Conservation (phyloP, 1,140 invertebrate genomes). For the Musca domestica region DNA sequence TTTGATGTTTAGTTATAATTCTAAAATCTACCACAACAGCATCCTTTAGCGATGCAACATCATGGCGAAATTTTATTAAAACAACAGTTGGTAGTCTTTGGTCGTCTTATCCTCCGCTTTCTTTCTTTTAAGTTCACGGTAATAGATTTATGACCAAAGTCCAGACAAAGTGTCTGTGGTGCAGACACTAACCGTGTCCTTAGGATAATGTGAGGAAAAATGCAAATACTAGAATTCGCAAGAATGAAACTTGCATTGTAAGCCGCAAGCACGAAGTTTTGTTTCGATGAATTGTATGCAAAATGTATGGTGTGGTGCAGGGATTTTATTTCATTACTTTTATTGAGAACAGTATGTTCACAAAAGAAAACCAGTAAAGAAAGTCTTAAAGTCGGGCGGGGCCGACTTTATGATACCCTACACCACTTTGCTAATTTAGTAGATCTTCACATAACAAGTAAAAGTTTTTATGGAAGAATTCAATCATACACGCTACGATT, state of each 20-base stretch:
- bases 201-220: not conserved
- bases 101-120: no score
- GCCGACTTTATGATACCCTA: no score
- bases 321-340: no score
- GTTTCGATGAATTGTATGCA: not conserved
- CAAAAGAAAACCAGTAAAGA: no score
- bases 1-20: constrained; percentile 50
- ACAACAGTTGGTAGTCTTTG: constrained; percentile 9
- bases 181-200: constrained; percentile 30
- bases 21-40: constrained; percentile 33
- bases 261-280: not conserved
- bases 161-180: constrained; percentile 52
- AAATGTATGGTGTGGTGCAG: no score
- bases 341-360: no score
- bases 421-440: no score
- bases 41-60: constrained; percentile 24
- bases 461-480: no score
- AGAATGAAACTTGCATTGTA: not conserved
- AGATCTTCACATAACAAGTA: no score
- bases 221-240: no score
- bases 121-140: not conserved
- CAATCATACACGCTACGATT: no score
- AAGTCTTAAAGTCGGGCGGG: no score
- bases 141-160: constrained; percentile 45
- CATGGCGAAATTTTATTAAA: constrained; percentile 10